A percentile compares a stretch with the other conserved stretches of the same genome.
phyloP scores from a whole-genome alignment of 2,797 vertebrate species.

The Allobates femoralis region DNA sequence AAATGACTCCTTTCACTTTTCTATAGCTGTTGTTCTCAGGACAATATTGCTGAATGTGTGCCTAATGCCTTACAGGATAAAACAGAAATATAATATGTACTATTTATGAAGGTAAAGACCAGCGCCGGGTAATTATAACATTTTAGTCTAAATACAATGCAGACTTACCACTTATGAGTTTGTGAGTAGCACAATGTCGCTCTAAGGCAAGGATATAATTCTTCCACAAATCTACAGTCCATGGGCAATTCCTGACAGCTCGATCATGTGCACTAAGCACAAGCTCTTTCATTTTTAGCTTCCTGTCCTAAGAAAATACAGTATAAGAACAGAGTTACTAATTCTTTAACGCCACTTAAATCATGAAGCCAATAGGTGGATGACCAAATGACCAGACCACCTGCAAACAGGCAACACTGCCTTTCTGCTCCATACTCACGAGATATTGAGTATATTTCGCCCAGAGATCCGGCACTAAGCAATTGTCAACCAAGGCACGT shows the following conservation, averaged over 20 bases:
- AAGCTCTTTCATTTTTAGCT: conserved; percentile 91
- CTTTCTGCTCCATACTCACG: conserved; percentile 77
- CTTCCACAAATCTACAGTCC: conserved; percentile 95
- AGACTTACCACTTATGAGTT: conserved; percentile 80
- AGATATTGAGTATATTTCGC: conserved; percentile 90
- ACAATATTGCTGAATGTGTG: too few relatives aligned
- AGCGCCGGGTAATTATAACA: not conserved
- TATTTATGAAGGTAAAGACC: too few relatives aligned
- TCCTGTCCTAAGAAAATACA: conserved; percentile 81
- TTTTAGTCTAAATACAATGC: not conserved
- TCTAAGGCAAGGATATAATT: conserved; percentile 91
- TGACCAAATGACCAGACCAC: not conserved
- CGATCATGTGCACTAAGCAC: conserved; percentile 90
- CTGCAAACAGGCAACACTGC: not conserved
- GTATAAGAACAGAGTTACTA: not conserved
- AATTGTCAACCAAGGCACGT: conserved; percentile 93
- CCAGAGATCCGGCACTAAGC: conserved; percentile 97
- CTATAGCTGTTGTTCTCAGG: too few relatives aligned
- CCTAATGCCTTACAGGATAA: too few relatives aligned
- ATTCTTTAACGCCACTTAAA: not conserved
- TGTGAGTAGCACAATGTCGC: conserved; percentile 86
- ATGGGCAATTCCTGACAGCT: conserved; percentile 94
- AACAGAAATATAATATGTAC: too few relatives aligned
- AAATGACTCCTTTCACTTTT: too few relatives aligned
- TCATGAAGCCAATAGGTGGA: not conserved